These are phyloP conservation scores for Lineus longissimus DNA, from an alignment of 1,140 invertebrate genomes.

Conservation along the genomic window DNA sequence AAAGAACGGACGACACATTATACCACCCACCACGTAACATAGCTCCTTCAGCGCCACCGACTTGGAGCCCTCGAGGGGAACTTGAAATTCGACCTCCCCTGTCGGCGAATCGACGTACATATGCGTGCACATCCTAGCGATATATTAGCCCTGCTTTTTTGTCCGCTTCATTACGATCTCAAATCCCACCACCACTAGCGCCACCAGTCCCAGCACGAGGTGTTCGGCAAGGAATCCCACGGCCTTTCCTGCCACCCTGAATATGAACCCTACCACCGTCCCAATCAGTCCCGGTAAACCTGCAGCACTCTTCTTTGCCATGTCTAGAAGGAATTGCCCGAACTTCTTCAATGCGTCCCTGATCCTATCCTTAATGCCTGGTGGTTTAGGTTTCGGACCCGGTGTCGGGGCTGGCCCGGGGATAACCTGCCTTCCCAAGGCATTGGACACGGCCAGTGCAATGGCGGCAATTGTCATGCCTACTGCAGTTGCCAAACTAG, in stretches of 20 bases:
- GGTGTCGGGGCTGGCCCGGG: background rate
- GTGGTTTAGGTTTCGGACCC: background rate
- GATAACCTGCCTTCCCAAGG: background rate
- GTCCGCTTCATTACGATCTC: background rate
- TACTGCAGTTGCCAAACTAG: background rate
- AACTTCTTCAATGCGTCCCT: background rate
- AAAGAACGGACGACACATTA: too few species aligned
- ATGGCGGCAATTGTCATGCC: background rate
- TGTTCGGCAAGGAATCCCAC: background rate
- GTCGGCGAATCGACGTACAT: too few species aligned
- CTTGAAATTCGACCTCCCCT: too few species aligned
- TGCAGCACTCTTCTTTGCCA: background rate
- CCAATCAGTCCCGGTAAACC: background rate
- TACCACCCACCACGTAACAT: too few species aligned
- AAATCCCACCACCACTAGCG: background rate
- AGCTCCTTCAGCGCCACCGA: too few species aligned
- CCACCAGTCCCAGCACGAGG: background rate
- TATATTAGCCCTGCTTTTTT: too few species aligned
- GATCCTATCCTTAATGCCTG: background rate
- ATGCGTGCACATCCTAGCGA: too few species aligned
- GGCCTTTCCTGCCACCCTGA: background rate
- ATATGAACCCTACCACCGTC: background rate
- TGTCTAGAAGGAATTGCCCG: background rate
- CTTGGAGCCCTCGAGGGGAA: too few species aligned
- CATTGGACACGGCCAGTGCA: background rate